phyloP scores from a whole-genome alignment of 2,888 invertebrate species.

The Rugalucina vietnamica region DNA sequence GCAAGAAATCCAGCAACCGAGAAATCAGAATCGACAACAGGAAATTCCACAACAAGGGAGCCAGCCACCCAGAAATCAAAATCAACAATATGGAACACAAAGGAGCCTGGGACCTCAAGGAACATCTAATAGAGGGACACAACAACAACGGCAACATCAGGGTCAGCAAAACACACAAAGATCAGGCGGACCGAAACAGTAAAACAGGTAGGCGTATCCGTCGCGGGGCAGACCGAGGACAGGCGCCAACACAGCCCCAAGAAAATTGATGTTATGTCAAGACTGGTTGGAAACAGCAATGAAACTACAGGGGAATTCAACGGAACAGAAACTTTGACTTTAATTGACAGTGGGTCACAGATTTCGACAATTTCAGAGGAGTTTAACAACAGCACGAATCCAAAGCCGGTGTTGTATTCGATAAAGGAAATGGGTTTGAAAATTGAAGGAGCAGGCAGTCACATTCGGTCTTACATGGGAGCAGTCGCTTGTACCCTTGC shows the following conservation, averaged over 20 bases:
- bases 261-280: not conserved
- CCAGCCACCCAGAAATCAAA: too few relatives aligned
- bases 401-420: not conserved
- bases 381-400: not conserved
- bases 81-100: too few relatives aligned
- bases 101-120: too few relatives aligned
- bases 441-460: not conserved
- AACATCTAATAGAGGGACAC: too few relatives aligned
- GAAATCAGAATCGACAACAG: not conserved
- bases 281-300: not conserved
- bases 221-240: conserved; percentile 7
- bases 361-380: not conserved
- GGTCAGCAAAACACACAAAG: not conserved
- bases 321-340: not conserved
- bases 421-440: not conserved
- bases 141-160: not conserved
- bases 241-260: not conserved
- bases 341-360: not conserved
- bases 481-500: not conserved
- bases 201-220: not conserved
- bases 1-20: too few relatives aligned
- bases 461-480: not conserved
- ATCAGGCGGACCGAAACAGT: not conserved
- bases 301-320: not conserved
- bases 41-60: too few relatives aligned